Conservation (phyloP, 2,113 vertebrate species). For the Phaetusa simplex region DNA sequence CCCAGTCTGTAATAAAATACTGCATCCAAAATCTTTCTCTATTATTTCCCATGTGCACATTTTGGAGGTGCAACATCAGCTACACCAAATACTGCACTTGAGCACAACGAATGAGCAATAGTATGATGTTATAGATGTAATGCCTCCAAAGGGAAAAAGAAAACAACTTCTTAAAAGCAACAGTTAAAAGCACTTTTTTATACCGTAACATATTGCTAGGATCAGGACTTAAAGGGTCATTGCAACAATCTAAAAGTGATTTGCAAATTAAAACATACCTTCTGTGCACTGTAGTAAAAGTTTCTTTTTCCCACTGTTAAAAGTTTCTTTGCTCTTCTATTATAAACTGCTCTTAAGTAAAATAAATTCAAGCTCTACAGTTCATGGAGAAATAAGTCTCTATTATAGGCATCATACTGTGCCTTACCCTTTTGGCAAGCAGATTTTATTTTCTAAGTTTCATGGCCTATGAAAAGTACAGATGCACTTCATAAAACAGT, state of each 20-base stretch:
- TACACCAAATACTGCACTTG: background rate
- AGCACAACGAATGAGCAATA: background rate
- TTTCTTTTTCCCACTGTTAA: background rate
- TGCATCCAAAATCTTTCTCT: background rate
- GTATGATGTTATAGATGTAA: background rate
- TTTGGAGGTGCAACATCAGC: background rate
- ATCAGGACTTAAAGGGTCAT: background rate
- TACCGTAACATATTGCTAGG: background rate
- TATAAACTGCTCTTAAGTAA: background rate
- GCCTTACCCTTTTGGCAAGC: background rate
- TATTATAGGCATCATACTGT: background rate
- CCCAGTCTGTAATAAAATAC: background rate
- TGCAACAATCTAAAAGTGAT: background rate
- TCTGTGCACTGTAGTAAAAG: background rate
- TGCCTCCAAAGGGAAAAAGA: background rate
- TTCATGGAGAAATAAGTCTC: background rate
- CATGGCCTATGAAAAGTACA: background rate
- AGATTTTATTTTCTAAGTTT: background rate
- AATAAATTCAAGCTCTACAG: background rate
- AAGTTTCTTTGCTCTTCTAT: background rate
- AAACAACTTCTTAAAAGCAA: background rate
- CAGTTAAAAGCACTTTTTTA: background rate
- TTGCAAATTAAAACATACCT: background rate
- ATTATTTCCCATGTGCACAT: background rate
- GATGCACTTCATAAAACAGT: background rate